Conservation (phyloP, 2,888 invertebrate genomes). For the Augiades crinisus region DNA sequence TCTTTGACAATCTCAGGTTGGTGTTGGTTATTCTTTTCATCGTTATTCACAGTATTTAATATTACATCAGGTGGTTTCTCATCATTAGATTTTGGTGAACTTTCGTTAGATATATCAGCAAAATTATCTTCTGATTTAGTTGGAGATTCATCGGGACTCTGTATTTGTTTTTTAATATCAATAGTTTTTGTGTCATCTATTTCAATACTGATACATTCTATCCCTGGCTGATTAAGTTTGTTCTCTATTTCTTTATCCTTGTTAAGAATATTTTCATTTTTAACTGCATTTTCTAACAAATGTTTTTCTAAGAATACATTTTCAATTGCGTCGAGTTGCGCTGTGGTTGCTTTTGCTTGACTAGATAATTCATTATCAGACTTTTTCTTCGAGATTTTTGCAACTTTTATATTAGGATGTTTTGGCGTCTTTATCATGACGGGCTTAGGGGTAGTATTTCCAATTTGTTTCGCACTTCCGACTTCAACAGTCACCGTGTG, state of each 20-base stretch:
- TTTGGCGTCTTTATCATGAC: slow-evolving; percentile 65
- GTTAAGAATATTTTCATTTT: slow-evolving; percentile 63
- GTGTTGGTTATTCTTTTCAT: slow-evolving; percentile 5
- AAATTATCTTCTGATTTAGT: slow-evolving; percentile 66
- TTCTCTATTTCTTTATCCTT: slow-evolving; percentile 46
- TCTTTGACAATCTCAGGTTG: slow-evolving; percentile 19
- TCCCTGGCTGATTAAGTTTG: neutral
- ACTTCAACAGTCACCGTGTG: slow-evolving; percentile 49
- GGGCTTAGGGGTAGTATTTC: slow-evolving; percentile 56
- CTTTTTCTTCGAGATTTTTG: slow-evolving; percentile 36
- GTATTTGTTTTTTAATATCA: slow-evolving; percentile 38
- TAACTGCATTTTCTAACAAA: slow-evolving; percentile 48
- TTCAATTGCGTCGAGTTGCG: slow-evolving; percentile 66
- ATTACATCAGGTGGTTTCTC: slow-evolving; percentile 27
- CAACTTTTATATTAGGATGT: slow-evolving; percentile 39
- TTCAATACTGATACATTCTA: neutral
- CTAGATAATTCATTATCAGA: slow-evolving; percentile 43
- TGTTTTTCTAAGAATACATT: slow-evolving; percentile 60
- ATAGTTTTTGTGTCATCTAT: slow-evolving; percentile 17
- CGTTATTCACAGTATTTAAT: slow-evolving; percentile 24
- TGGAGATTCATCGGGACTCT: slow-evolving; percentile 47
- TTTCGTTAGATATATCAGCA: slow-evolving; percentile 62
- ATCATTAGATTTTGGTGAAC: slow-evolving; percentile 47
- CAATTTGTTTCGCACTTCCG: slow-evolving; percentile 65
- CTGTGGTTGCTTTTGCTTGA: slow-evolving; percentile 56